Conservation (phyloP, 2,888 invertebrate genomes). For the Caenorhabditis sulstoni region DNA sequence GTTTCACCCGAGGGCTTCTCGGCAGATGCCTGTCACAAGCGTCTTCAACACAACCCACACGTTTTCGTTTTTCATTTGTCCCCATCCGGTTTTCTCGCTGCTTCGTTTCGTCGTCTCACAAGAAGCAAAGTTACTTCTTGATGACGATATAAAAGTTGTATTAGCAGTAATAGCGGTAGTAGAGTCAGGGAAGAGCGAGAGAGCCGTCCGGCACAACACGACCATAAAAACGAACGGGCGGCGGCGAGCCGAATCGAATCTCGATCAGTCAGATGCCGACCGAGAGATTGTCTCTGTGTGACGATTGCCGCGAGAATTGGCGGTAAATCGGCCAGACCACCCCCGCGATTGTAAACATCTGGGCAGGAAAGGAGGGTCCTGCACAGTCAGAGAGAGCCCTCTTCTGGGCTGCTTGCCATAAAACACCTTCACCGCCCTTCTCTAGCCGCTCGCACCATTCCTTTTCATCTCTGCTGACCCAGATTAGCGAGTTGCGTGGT, state of each 20-base stretch:
- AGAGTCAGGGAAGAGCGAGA: not conserved
- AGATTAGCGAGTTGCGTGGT: constrained; percentile 48
- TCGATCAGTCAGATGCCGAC: constrained; percentile 19
- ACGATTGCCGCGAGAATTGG: constrained; percentile 44
- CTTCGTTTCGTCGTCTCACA: not conserved
- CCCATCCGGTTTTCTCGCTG: constrained; percentile 8
- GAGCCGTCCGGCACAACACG: constrained; percentile 18
- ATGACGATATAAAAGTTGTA: constrained; percentile 27
- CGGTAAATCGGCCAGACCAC: constrained; percentile 31
- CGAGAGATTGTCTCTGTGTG: constrained; percentile 28
- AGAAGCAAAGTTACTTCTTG: not conserved
- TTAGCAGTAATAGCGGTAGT: constrained; percentile 38
- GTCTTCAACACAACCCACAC: constrained; percentile 7
- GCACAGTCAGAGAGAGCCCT: constrained; percentile 17
- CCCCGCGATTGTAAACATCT: constrained; percentile 48
- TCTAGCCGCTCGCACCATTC: constrained; percentile 1
- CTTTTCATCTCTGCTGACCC: constrained; percentile 39
- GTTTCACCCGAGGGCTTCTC: not conserved
- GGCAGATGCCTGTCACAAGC: not conserved
- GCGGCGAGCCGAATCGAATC: constrained; percentile 1
- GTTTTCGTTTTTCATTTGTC: constrained; percentile 17
- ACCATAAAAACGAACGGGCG: constrained; percentile 35
- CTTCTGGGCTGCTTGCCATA: constrained; percentile 17
- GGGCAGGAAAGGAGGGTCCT: constrained; percentile 31
- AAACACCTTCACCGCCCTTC: constrained; percentile 34